phyloP scores from a whole-genome alignment of 2,113 vertebrate species.

The Eidolon helvum region DNA sequence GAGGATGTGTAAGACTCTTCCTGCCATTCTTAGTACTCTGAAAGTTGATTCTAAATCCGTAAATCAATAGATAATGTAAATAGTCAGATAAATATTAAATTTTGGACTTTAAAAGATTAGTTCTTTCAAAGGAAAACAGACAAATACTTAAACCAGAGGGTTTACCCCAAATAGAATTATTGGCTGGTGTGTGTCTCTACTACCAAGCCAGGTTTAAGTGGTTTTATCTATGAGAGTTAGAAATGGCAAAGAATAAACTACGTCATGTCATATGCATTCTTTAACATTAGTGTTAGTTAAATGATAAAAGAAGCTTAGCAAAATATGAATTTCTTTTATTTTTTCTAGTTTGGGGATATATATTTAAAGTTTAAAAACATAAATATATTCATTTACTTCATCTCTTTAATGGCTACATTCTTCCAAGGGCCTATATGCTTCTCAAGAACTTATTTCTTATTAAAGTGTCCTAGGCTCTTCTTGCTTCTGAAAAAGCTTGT shows the following conservation, averaged over 20 bases:
- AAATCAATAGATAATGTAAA: not conserved
- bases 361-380: constrained; percentile 18
- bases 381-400: not conserved
- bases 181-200: not conserved
- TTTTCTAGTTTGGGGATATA: not conserved
- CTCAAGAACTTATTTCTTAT: not conserved
- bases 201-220: not conserved
- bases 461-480: not conserved
- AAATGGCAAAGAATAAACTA: not conserved
- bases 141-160: not conserved
- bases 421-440: not conserved
- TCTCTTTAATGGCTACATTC: not conserved
- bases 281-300: not conserved
- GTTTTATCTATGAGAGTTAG: not conserved
- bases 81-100: constrained; percentile 10
- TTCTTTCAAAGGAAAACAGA: not conserved
- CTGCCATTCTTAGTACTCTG: not conserved
- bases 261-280: not conserved
- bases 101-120: not conserved
- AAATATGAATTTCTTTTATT: not conserved
- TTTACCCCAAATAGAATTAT: not conserved
- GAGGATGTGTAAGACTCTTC: not conserved
- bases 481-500: not conserved
- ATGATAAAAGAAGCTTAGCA: not conserved
- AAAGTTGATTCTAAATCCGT: not conserved